Evolutionary conservation across 2,113 vertebrate genomes (phyloP).

Genomic region (zebrafish (Danio rerio)): DNA sequence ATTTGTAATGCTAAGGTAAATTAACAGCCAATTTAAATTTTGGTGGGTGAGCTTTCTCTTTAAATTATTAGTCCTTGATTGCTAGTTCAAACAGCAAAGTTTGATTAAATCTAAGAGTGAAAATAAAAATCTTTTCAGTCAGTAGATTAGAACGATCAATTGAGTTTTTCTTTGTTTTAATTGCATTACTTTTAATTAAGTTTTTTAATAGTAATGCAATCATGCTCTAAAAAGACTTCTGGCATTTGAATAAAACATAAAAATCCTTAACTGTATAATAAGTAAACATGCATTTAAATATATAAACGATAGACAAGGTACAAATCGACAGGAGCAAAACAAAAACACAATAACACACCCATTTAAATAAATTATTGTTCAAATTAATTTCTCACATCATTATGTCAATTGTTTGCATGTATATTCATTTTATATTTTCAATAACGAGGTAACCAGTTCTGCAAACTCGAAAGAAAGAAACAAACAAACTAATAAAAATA

Average conservation of each 20-base stretch:
- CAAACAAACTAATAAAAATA: slow-evolving; percentile 27
- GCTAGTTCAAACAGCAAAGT: slow-evolving; percentile 1
- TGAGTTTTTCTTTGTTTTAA: not conserved
- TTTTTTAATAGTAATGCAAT: not conserved
- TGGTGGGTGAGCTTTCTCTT: not conserved
- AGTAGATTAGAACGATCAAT: slow-evolving; percentile 12
- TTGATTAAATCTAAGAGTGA: slow-evolving; percentile 32
- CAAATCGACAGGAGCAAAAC: not conserved
- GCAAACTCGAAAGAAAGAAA: not conserved
- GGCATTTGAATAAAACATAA: not conserved
- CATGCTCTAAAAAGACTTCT: not conserved
- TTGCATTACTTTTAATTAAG: not conserved
- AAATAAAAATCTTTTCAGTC: not conserved
- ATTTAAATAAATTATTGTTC: not conserved
- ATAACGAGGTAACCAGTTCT: slow-evolving; percentile 39
- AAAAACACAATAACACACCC: not conserved
- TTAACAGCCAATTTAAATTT: no score
- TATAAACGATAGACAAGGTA: not conserved
- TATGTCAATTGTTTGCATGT: slow-evolving; percentile 1
- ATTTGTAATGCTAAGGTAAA: no score
- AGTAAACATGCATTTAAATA: not conserved
- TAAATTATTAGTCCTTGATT: slow-evolving; percentile 29
- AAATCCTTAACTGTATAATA: not conserved
- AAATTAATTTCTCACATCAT: not conserved
- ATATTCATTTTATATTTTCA: not conserved